phyloP scores from a whole-genome alignment of 2,888 invertebrate genomes.

The Neoascia interrupta region DNA sequence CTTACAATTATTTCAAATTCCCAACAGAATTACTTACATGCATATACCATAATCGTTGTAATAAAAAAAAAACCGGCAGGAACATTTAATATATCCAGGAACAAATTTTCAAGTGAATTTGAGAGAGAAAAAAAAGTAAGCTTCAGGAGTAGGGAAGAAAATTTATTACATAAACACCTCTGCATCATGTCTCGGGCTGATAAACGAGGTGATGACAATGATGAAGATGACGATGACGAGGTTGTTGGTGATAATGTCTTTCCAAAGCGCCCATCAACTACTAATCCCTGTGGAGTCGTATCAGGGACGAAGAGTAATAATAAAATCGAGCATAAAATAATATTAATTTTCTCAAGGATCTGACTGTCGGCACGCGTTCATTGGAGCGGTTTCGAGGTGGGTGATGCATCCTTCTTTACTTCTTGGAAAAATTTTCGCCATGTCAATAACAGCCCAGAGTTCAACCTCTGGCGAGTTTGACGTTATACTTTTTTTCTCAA shows the following conservation, averaged over 20 bases:
- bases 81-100: constrained; percentile 44
- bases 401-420: no score
- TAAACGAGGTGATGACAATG: constrained; percentile 54
- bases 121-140: not conserved
- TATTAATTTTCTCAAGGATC: constrained; percentile 32
- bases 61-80: constrained; percentile 41
- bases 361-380: no score
- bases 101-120: constrained; percentile 44
- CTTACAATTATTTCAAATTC: constrained; percentile 56
- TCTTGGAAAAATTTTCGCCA: no score
- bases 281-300: constrained; percentile 24
- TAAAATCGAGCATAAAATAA: constrained; percentile 59
- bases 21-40: constrained; percentile 37
- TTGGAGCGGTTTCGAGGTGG: no score
- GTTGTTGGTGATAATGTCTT: constrained; percentile 42
- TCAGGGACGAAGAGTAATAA: constrained; percentile 4
- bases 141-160: not conserved
- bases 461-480: constrained; percentile 11
- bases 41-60: constrained; percentile 52
- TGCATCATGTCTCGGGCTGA: constrained; percentile 71
- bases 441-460: constrained; percentile 52
- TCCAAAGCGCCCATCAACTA: constrained; percentile 30
- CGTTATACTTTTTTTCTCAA: not conserved
- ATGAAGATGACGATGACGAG: constrained; percentile 42
- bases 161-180: constrained; percentile 34